These are phyloP conservation scores for Aphelinus certus DNA, from an alignment of 1,140 invertebrate genomes.

Conservation along the genomic window DNA sequence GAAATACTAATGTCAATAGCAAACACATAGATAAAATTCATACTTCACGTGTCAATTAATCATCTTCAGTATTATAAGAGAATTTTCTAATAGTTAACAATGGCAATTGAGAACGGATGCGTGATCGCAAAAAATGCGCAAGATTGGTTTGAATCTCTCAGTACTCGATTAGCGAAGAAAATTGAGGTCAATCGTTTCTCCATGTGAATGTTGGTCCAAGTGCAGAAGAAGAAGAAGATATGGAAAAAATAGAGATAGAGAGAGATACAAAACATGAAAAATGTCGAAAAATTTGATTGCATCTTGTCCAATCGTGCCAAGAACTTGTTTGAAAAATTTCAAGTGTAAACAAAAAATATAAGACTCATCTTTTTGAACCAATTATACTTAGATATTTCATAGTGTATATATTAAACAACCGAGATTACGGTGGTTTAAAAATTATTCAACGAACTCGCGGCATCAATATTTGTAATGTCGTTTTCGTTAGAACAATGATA, in stretches of 20 bases:
- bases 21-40: slow-evolving; percentile 24
- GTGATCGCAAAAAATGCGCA: no score
- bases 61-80: no score
- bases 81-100: no score
- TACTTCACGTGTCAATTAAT: neutral
- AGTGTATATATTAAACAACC: no score
- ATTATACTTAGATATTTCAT: no score
- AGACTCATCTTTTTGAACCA: no score
- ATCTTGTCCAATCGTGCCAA: neutral
- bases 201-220: slow-evolving; percentile 9
- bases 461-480: no score
- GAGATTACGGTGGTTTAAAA: no score
- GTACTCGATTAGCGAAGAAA: neutral
- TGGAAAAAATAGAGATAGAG: slow-evolving; percentile 8
- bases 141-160: no score
- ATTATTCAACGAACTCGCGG: no score
- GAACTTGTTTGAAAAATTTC: slow-evolving; percentile 27
- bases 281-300: slow-evolving; percentile 5
- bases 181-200: slow-evolving; percentile 37
- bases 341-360: slow-evolving; percentile 14
- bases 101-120: no score
- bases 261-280: slow-evolving; percentile 2
- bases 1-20: slow-evolving; percentile 12
- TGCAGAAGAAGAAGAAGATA: slow-evolving; percentile 15
- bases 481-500: no score